These are phyloP conservation scores for Noctua janthina DNA, from an alignment of 2,888 invertebrate species.

Conservation along the genomic window DNA sequence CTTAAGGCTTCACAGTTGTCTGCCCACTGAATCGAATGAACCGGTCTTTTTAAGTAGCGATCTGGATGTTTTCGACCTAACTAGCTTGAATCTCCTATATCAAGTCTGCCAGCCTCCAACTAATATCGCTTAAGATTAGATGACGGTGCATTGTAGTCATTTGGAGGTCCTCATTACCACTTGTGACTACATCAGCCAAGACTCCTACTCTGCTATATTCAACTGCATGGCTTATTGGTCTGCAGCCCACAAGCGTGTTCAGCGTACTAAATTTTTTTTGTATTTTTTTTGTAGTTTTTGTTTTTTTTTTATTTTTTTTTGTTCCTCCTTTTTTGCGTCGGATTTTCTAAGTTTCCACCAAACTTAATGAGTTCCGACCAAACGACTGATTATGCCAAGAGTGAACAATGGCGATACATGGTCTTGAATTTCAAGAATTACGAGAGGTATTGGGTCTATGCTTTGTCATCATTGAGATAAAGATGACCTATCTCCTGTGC, in stretches of 20 bases:
- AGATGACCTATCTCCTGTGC: conserved; percentile 1
- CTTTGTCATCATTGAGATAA: background rate
- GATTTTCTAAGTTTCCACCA: background rate
- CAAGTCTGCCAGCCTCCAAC: background rate
- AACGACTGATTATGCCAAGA: conserved; percentile 12
- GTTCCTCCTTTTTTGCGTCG: background rate
- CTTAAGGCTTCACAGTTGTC: background rate
- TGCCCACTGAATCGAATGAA: background rate
- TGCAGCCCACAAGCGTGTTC: conserved; percentile 26
- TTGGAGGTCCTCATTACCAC: conserved; percentile 13
- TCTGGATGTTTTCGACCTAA: background rate
- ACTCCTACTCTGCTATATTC: conserved; percentile 45
- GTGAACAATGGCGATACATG: background rate
- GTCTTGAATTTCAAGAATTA: background rate
- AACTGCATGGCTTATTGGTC: conserved; percentile 34
- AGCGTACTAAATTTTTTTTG: background rate
- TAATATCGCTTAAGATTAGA: background rate
- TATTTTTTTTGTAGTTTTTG: background rate
- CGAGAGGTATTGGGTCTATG: background rate
- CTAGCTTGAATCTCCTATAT: background rate
- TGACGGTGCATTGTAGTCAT: conserved; percentile 12
- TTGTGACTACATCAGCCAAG: conserved; percentile 30
- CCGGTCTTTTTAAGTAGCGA: background rate
- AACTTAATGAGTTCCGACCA: conserved; percentile 12
- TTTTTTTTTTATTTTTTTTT: background rate